Conservation (phyloP, 2,888 invertebrate species). For the Drosophila demipolita region DNA sequence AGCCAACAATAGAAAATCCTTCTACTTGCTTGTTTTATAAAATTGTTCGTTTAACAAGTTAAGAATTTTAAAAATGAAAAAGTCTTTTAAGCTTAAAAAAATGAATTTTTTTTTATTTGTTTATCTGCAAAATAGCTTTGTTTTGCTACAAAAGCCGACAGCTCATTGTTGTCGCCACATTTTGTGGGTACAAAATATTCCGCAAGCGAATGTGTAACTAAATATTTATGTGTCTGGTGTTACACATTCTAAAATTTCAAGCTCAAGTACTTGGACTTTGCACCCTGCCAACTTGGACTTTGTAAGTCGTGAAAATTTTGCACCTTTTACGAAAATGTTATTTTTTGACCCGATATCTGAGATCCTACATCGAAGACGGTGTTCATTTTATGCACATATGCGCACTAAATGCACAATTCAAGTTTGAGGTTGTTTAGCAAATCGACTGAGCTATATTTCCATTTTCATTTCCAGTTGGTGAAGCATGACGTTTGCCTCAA, state of each 20-base stretch:
- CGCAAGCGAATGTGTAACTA: constrained; percentile 24
- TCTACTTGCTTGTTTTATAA: not conserved
- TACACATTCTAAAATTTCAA: constrained; percentile 29
- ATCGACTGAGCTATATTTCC: constrained; percentile 20
- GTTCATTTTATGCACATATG: not conserved
- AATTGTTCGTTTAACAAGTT: not conserved
- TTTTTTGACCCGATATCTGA: constrained; percentile 23
- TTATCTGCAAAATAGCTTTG: not conserved
- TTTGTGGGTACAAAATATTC: constrained; percentile 7
- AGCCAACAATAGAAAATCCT: not conserved
- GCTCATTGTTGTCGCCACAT: not conserved
- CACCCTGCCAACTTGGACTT: constrained; percentile 34
- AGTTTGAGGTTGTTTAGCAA: constrained; percentile 36
- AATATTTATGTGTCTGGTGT: constrained; percentile 24
- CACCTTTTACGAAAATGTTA: not conserved
- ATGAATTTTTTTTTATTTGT: too few relatives aligned
- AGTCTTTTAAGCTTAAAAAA: not conserved
- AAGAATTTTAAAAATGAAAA: not conserved
- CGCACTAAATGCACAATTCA: constrained; percentile 33
- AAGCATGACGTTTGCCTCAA: constrained; percentile 46
- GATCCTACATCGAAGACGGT: constrained; percentile 8
- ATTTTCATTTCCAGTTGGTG: constrained; percentile 36
- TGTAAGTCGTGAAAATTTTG: constrained; percentile 17
- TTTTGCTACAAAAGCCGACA: not conserved
- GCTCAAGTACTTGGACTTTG: constrained; percentile 55